A percentile compares a stretch with the other conserved stretches of the same genome.
phyloP scores from a whole-genome alignment of 2,113 vertebrate genomes.

The Donacobius atricapilla region DNA sequence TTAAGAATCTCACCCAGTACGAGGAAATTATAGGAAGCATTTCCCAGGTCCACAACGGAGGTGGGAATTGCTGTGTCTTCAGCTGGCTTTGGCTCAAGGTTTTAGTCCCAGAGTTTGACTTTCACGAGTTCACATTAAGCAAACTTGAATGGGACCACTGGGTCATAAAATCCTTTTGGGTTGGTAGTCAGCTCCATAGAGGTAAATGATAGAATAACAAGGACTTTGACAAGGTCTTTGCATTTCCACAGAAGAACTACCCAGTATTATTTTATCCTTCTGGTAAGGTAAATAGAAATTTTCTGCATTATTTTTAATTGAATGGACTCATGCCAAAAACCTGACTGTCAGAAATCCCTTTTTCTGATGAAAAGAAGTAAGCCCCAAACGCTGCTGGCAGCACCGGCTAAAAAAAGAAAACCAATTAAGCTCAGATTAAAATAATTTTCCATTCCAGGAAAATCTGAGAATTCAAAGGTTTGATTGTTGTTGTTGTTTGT shows the following conservation, averaged over 20 bases:
- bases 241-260: not conserved
- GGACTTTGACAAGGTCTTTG: not conserved
- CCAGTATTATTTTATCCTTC: not conserved
- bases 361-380: not conserved
- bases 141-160: not conserved
- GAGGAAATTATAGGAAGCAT: not conserved
- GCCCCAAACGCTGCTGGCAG: not conserved
- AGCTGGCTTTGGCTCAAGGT: not conserved
- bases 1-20: not conserved
- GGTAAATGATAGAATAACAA: not conserved
- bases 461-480: not conserved
- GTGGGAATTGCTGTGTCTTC: not conserved
- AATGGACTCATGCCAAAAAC: not conserved
- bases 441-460: not conserved
- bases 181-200: not conserved
- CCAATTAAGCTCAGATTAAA: not conserved
- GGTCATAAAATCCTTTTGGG: not conserved
- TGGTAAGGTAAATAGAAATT: not conserved
- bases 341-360: not conserved
- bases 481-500: too few relatives aligned
- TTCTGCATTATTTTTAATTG: conserved; percentile 5
- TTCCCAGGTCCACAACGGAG: not conserved
- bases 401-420: not conserved
- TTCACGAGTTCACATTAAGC: not conserved
- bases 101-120: not conserved